These are phyloP conservation scores for Folsomia manolachei DNA, from an alignment of 2,888 invertebrate species.

Conservation along the genomic window DNA sequence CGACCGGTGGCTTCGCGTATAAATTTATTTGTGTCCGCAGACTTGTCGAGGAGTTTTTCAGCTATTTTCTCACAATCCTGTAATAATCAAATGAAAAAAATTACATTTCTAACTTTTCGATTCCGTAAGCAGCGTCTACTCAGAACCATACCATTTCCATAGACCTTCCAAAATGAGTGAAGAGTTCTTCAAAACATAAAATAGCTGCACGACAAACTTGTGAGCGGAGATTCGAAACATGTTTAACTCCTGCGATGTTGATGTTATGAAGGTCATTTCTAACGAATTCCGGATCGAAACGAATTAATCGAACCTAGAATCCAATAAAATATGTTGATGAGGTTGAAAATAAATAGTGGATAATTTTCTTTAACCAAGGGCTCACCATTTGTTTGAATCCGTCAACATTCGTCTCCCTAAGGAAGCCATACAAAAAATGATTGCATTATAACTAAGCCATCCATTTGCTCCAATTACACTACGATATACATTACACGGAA, in stretches of 20 bases:
- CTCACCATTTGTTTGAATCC: conserved; percentile 68
- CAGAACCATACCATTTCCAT: conserved; percentile 65
- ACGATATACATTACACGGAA: background rate
- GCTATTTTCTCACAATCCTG: conserved; percentile 81
- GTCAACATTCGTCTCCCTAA: conserved; percentile 69
- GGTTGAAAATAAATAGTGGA: too few species aligned
- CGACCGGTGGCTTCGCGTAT: conserved; percentile 79
- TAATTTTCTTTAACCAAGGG: too few species aligned
- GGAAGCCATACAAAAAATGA: conserved; percentile 10
- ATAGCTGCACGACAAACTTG: conserved; percentile 89
- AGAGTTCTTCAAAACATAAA: conserved; percentile 75
- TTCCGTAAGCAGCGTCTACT: background rate
- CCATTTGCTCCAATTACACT: background rate
- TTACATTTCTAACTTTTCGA: too few species aligned
- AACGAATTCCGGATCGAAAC: conserved; percentile 64
- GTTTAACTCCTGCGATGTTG: conserved; percentile 67
- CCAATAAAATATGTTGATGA: too few species aligned
- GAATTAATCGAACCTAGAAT: conserved; percentile 67
- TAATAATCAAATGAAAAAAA: background rate
- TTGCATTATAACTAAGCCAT: background rate
- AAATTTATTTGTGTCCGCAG: conserved; percentile 91
- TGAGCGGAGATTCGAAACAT: conserved; percentile 85
- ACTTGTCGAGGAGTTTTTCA: conserved; percentile 75
- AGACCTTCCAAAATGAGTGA: conserved; percentile 58
- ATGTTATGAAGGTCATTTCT: conserved; percentile 66